These are phyloP conservation scores for Aptenodytes forsteri DNA, from an alignment of 2,113 vertebrate genomes.

Conservation along the genomic window DNA sequence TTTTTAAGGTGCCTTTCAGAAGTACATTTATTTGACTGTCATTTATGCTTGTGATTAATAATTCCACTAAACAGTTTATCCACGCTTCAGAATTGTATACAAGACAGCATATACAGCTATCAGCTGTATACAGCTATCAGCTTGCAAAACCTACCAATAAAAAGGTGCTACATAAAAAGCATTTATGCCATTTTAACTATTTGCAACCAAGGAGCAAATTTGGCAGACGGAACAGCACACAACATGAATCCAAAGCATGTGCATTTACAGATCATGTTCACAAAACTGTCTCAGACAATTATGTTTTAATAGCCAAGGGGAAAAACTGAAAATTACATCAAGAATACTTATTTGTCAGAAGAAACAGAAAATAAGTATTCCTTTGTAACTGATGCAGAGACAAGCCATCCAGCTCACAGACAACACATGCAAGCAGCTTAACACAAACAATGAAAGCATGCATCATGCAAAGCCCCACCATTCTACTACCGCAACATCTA, in stretches of 20 bases:
- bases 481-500: slow-evolving; percentile 84
- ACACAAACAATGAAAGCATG: slow-evolving; percentile 5
- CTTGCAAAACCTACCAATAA: background rate
- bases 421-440: background rate
- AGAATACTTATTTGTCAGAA: background rate
- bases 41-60: background rate
- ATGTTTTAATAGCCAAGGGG: background rate
- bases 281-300: background rate
- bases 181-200: background rate
- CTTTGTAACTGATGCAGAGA: background rate
- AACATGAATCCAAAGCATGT: background rate
- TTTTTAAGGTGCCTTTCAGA: background rate
- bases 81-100: fast-evolving
- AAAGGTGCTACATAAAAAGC: background rate
- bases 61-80: background rate
- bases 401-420: background rate
- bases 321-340: background rate
- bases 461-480: slow-evolving; percentile 82
- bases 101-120: background rate
- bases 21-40: background rate
- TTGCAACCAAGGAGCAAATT: background rate
- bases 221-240: background rate
- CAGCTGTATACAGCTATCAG: background rate
- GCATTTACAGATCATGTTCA: background rate
- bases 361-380: background rate